Percentiles rank a stretch among this genome's conserved stretches.
These are phyloP conservation scores for Thermophis baileyi DNA, from an alignment of 2,113 vertebrate species.

Conservation along the genomic window DNA sequence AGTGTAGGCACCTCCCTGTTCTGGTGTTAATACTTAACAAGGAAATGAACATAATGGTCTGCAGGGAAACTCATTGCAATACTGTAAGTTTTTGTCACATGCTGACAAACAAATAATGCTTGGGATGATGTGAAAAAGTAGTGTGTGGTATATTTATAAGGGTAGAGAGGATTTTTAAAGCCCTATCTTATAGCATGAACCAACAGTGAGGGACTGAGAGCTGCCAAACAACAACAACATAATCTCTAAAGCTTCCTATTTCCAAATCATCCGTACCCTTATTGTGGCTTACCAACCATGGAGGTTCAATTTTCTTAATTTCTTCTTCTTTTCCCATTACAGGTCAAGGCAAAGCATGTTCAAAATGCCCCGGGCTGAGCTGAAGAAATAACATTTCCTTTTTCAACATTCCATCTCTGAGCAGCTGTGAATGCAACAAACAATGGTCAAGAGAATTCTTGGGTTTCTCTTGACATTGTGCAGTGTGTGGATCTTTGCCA, in stretches of 20 bases:
- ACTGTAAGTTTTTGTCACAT: background rate
- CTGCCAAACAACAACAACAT: background rate
- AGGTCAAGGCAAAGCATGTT: conserved; percentile 42
- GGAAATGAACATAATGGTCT: background rate
- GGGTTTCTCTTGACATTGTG: background rate
- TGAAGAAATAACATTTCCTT: conserved; percentile 33
- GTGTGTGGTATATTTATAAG: background rate
- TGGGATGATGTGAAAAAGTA: background rate
- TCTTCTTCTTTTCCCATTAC: conserved; percentile 26
- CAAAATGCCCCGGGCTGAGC: conserved; percentile 44
- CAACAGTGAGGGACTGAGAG: background rate
- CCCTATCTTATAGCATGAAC: background rate
- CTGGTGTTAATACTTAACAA: background rate
- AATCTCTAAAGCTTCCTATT: background rate
- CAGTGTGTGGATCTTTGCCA: background rate
- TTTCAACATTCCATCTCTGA: background rate
- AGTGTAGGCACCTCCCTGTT: background rate
- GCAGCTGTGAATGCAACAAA: background rate
- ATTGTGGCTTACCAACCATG: background rate
- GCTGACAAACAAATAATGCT: background rate
- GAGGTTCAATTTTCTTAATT: background rate
- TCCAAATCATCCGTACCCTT: accelerated
- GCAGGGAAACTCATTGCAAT: background rate
- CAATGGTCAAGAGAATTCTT: background rate
- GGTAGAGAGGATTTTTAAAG: background rate